Percentiles rank a stretch among this genome's conserved stretches.
These are phyloP conservation scores for Theropithecus gelada DNA, from an alignment of 2,113 vertebrate species.

Conservation along the genomic window DNA sequence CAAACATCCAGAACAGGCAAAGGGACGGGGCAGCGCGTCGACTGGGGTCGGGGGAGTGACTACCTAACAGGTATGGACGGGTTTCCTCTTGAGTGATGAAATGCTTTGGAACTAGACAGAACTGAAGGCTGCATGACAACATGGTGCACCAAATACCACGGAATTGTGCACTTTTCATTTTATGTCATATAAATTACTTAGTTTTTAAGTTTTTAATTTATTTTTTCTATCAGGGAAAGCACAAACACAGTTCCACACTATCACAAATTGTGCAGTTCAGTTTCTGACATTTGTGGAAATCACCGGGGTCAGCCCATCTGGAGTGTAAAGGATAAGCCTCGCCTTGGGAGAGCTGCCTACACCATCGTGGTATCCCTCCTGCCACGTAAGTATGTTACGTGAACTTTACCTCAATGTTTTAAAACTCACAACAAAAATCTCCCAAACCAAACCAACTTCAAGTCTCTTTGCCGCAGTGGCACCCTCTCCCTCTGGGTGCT, in stretches of 20 bases:
- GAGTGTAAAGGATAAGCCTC: not conserved
- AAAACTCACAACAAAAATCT: not conserved
- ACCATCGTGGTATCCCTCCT: not conserved
- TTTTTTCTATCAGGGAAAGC: not conserved
- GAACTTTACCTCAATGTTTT: not conserved
- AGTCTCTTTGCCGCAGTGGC: not conserved
- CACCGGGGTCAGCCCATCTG: not conserved
- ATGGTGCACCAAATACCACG: fast-evolving
- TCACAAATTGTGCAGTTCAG: not conserved
- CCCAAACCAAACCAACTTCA: not conserved
- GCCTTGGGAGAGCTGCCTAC: not conserved
- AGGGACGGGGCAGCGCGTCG: too few species aligned
- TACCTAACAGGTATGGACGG: fast-evolving
- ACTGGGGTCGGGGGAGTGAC: not conserved
- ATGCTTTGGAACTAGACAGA: not conserved
- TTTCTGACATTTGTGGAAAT: not conserved
- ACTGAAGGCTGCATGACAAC: not conserved
- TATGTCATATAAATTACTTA: not conserved
- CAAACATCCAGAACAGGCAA: not conserved
- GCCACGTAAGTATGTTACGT: not conserved
- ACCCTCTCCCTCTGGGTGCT: not conserved
- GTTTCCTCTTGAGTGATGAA: not conserved
- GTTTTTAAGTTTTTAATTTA: not conserved
- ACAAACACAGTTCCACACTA: not conserved
- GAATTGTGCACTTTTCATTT: not conserved